Percentiles rank a stretch among this genome's conserved stretches.
These are phyloP conservation scores for Drosophila aldrichi DNA, from an alignment of 2,888 invertebrate species.

Conservation along the genomic window DNA sequence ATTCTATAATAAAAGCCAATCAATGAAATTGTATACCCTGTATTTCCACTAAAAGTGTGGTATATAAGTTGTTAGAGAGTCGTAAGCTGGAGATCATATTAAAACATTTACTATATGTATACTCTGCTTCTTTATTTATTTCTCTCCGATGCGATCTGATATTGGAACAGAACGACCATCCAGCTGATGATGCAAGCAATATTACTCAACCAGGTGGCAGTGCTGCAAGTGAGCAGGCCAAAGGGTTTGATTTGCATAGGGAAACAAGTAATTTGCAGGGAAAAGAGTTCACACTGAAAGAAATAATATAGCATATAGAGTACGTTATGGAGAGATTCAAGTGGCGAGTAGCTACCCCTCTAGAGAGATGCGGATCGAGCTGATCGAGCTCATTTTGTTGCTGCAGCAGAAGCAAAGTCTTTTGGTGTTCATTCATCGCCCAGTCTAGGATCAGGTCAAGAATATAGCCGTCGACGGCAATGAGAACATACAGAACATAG, in stretches of 20 bases:
- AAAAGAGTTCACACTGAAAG: constrained; percentile 45
- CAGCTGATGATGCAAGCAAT: constrained; percentile 30
- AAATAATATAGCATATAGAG: not conserved
- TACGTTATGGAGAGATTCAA: not conserved
- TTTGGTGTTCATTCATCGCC: constrained; percentile 6
- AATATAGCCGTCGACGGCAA: constrained; percentile 19
- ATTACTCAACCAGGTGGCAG: constrained; percentile 35
- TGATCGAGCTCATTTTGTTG: not conserved
- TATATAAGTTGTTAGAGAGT: too few relatives aligned
- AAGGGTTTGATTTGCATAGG: constrained; percentile 26
- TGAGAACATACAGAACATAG: not conserved
- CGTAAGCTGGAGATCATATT: too few relatives aligned
- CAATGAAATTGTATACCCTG: not conserved
- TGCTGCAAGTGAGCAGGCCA: constrained; percentile 30
- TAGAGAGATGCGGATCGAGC: not conserved
- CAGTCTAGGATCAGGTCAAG: constrained; percentile 30
- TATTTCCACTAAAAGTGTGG: not conserved
- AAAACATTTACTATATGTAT: too few relatives aligned
- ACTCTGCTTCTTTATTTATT: too few relatives aligned
- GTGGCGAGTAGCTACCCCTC: constrained; percentile 26
- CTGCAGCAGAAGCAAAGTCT: constrained; percentile 17
- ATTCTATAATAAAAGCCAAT: not conserved
- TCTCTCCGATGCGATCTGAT: constrained; percentile 7
- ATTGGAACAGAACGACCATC: constrained; percentile 42
- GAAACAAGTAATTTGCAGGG: constrained; percentile 40